Percentiles rank a stretch among this genome's conserved stretches.
Conservation (phyloP, 2,888 invertebrate species). For the Chrysotoxum bicinctum region DNA sequence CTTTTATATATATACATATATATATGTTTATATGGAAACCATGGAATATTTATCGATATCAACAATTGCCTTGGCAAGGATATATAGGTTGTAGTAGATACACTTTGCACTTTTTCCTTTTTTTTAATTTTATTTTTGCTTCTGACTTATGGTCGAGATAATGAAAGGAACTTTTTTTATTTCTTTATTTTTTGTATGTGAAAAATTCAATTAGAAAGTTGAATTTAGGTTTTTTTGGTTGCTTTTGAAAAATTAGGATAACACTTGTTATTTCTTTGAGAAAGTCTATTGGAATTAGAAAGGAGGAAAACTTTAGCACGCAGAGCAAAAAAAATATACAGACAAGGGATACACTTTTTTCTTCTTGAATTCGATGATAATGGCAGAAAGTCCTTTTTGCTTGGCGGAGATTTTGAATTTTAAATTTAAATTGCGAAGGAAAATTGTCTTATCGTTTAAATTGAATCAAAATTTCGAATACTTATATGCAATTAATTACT, state of each 20-base stretch:
- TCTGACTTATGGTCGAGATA: neutral
- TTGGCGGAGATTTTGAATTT: constrained; percentile 13
- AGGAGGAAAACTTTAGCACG: neutral
- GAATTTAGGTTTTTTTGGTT: neutral
- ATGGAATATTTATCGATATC: constrained; percentile 60
- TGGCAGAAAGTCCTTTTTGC: constrained; percentile 21
- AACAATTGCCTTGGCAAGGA: constrained; percentile 56
- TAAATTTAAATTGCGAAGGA: neutral
- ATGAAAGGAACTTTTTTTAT: neutral
- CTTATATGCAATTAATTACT: constrained; percentile 29
- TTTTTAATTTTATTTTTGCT: neutral
- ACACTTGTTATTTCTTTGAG: neutral
- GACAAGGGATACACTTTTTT: constrained; percentile 66
- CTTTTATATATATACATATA: neutral
- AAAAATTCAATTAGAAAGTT: neutral
- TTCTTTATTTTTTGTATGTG: neutral
- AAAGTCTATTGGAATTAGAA: constrained; percentile 2
- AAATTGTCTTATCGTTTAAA: neutral
- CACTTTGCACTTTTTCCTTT: constrained; percentile 38
- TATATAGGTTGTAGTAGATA: constrained; percentile 29
- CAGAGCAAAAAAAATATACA: constrained; percentile 12
- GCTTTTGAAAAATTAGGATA: neutral
- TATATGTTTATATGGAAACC: constrained; percentile 48
- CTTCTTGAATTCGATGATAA: constrained; percentile 25
- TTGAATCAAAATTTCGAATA: neutral